Base-by-base conservation (phyloP, 2,797 vertebrate genomes). In the Helarctos malayanus region DNA sequence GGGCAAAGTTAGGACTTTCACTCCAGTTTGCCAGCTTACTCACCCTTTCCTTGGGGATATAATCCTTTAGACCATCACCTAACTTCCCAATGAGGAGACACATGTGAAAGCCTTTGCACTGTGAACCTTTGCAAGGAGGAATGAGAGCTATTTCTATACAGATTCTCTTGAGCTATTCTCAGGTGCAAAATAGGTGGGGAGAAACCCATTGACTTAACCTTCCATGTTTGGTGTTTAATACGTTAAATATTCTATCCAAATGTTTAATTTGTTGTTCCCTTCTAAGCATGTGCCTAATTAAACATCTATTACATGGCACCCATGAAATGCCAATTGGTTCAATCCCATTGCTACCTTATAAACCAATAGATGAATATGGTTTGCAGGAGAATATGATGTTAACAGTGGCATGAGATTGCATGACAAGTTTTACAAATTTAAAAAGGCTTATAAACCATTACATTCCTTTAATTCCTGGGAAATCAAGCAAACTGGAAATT, bases 401-500 rank as follows among this genome's bases (percentile, higher is more conserved):
- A 79, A 69, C 13, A 80, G 63, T 27, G 54, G 45, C 57, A 25
- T n/a, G 16, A 35, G 54, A 52, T 47, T 27, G 21, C 57, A 79
- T 68, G 84, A 80, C 63, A 63, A 63, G 49, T 86, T 83, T 93
- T 89, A 71, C 80, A 94, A 96, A 94, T 87, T 83, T 91, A 54
- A 83, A 94, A 91, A 91, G 63, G 84, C 89, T 86, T 95, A 85
- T 65, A 89, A 94, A 79, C 75, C 75, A 94, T 94, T 93, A 90
- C 4, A 90, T 69, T 92, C 94, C 52, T 11, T 38, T 92, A 90
- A 75, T 94, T 97, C 84, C 54, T 91, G 81, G 81, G 92, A 92
- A 97, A 96, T 92, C 63, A 92, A 93, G 52, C 81, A 96, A 95
- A 95, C 52, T 95, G 87, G 92, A 95, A 94, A 81, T 41, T 71